A percentile compares a stretch with the other conserved stretches of the same genome.
These are phyloP conservation scores for Cyclina sinensis DNA, from an alignment of 1,140 invertebrate genomes.

Conservation along the genomic window DNA sequence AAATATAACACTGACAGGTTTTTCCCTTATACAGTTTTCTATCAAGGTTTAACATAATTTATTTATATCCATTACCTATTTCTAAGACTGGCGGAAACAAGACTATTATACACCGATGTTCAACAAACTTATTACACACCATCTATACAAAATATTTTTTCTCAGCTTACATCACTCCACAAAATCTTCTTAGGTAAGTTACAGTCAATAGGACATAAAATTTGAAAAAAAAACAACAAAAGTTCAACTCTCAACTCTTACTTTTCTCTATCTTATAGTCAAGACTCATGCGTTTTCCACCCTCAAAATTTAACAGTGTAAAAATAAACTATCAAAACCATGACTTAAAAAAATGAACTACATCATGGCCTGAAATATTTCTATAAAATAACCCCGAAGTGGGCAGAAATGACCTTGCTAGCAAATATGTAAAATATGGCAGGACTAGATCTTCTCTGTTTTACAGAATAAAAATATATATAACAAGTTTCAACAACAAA, in stretches of 20 bases:
- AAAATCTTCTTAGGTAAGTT: neutral
- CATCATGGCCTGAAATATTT: constrained; percentile 58
- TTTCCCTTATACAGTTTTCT: neutral
- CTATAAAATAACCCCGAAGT: constrained; percentile 33
- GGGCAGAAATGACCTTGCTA: constrained; percentile 61
- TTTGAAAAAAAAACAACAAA: neutral
- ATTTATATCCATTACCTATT: no score
- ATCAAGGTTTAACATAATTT: no score
- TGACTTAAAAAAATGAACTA: constrained; percentile 60
- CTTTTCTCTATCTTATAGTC: neutral
- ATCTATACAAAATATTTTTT: neutral
- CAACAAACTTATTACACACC: neutral
- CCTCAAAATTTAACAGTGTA: constrained; percentile 62
- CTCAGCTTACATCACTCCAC: neutral
- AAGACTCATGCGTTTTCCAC: constrained; percentile 45
- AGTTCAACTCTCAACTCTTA: constrained; percentile 26
- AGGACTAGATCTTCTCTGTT: constrained; percentile 61
- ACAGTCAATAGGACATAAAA: neutral
- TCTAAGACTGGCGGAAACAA: neutral
- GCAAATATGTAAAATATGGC: constrained; percentile 52
- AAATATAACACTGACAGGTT: no score
- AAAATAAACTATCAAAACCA: constrained; percentile 70
- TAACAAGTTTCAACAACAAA: constrained; percentile 61
- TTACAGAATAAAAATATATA: constrained; percentile 68
- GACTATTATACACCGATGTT: constrained; percentile 1